These are phyloP conservation scores for Mythimna pallens DNA, from an alignment of 2,888 invertebrate genomes.

Conservation along the genomic window DNA sequence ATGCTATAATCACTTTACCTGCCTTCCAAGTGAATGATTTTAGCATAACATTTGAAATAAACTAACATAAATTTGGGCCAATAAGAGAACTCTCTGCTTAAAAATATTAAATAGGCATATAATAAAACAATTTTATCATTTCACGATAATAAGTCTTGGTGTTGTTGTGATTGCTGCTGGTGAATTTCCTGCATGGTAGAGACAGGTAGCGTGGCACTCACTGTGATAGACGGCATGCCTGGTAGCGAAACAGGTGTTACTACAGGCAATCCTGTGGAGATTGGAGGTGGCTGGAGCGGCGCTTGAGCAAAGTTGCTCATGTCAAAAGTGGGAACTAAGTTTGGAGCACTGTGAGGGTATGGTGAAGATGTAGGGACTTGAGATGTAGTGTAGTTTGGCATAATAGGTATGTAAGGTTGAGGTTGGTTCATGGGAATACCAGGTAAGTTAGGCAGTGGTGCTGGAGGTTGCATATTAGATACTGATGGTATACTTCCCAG, in stretches of 20 bases:
- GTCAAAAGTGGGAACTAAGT: slow-evolving; percentile 85
- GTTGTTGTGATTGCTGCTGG: slow-evolving; percentile 84
- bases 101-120: slow-evolving; percentile 68
- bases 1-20: slow-evolving; percentile 60
- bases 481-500: slow-evolving; percentile 88
- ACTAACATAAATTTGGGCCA: slow-evolving; percentile 72
- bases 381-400: slow-evolving; percentile 84
- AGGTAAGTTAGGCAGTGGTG: slow-evolving; percentile 88
- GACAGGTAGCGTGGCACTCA: slow-evolving; percentile 93
- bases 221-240: slow-evolving; percentile 95
- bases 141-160: slow-evolving; percentile 86
- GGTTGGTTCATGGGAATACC: slow-evolving; percentile 90
- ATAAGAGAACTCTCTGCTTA: slow-evolving; percentile 67
- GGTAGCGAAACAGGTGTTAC: slow-evolving; percentile 93
- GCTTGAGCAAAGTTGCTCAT: slow-evolving; percentile 83
- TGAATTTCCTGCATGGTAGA: slow-evolving; percentile 90
- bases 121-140: slow-evolving; percentile 68
- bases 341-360: slow-evolving; percentile 69
- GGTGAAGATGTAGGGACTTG: slow-evolving; percentile 69
- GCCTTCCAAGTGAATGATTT: slow-evolving; percentile 70
- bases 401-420: slow-evolving; percentile 89
- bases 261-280: slow-evolving; percentile 85
- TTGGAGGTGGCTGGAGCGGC: slow-evolving; percentile 80
- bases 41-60: slow-evolving; percentile 72
- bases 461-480: slow-evolving; percentile 88